A percentile compares a stretch with the other conserved stretches of the same genome.
phyloP scores from a whole-genome alignment of 2,888 invertebrate genomes.

The Dryocosmus kuriphilus region DNA sequence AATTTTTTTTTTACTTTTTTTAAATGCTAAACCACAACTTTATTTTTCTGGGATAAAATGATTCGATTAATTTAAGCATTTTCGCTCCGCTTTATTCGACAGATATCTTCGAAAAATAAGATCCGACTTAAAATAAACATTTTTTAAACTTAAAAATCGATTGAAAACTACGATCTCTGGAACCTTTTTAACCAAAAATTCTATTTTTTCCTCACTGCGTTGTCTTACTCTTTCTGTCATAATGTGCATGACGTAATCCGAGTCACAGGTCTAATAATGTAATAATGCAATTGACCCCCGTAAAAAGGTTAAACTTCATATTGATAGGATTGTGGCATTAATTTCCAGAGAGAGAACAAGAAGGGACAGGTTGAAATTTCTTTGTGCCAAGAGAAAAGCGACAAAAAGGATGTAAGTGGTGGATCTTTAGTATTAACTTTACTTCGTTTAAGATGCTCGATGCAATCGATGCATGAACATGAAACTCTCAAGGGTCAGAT shows the following conservation, averaged over 20 bases:
- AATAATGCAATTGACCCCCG: slow-evolving; percentile 16
- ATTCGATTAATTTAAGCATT: too few species aligned
- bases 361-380: slow-evolving; percentile 85
- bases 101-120: too few species aligned
- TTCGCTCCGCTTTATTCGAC: too few species aligned
- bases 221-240: background rate
- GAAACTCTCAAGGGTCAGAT: slow-evolving; percentile 85
- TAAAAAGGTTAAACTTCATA: background rate
- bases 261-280: background rate
- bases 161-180: background rate
- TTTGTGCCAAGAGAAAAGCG: slow-evolving; percentile 82
- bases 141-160: background rate
- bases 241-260: background rate
- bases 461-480: slow-evolving; percentile 86
- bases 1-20: too few species aligned
- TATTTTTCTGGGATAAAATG: too few species aligned
- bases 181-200: background rate
- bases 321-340: background rate
- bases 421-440: slow-evolving; percentile 83
- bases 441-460: slow-evolving; percentile 83
- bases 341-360: slow-evolving; percentile 82
- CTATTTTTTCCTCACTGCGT: background rate
- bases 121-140: too few species aligned
- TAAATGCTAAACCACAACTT: too few species aligned
- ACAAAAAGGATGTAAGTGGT: slow-evolving; percentile 81